Conservation (phyloP, 2,797 vertebrate species). For the Otolemur crassicaudatus region DNA sequence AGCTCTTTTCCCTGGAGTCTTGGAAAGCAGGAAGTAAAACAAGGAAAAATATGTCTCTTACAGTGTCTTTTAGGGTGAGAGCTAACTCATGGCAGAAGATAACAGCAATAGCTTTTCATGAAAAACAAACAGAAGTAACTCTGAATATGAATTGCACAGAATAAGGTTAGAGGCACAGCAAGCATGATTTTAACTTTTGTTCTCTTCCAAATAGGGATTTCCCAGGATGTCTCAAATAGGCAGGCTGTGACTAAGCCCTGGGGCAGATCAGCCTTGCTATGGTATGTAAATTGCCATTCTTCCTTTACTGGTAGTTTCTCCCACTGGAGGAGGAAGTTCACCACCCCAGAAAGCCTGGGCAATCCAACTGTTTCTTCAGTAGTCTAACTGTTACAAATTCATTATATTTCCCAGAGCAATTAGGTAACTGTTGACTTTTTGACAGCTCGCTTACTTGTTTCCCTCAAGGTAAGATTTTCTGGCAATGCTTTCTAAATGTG, state of each 20-base stretch:
- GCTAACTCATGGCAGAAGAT: background rate
- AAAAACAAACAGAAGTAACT: background rate
- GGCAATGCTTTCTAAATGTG: constrained; percentile 28
- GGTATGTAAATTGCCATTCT: constrained; percentile 79
- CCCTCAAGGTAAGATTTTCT: constrained; percentile 50
- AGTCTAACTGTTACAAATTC: constrained; percentile 28
- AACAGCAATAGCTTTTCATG: background rate
- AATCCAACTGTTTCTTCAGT: constrained; percentile 67
- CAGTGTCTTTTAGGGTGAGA: background rate
- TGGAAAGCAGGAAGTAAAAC: constrained; percentile 70
- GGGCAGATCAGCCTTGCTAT: constrained; percentile 38
- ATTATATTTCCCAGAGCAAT: constrained; percentile 41
- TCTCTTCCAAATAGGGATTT: constrained; percentile 84
- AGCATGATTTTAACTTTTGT: constrained; percentile 82
- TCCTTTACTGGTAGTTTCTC: constrained; percentile 66
- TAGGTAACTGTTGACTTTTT: constrained; percentile 68
- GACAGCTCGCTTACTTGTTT: constrained; percentile 25
- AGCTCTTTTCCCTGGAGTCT: constrained; percentile 70
- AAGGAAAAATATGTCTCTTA: background rate
- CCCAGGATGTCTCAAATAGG: constrained; percentile 83
- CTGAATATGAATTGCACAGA: background rate
- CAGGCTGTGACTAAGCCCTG: constrained; percentile 82
- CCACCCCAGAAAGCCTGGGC: constrained; percentile 51
- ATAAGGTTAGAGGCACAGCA: constrained; percentile 57
- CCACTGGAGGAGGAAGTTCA: constrained; percentile 80